Evolutionary conservation across 2,888 invertebrate genomes (phyloP).

Genomic region (Oasisia sp.): DNA sequence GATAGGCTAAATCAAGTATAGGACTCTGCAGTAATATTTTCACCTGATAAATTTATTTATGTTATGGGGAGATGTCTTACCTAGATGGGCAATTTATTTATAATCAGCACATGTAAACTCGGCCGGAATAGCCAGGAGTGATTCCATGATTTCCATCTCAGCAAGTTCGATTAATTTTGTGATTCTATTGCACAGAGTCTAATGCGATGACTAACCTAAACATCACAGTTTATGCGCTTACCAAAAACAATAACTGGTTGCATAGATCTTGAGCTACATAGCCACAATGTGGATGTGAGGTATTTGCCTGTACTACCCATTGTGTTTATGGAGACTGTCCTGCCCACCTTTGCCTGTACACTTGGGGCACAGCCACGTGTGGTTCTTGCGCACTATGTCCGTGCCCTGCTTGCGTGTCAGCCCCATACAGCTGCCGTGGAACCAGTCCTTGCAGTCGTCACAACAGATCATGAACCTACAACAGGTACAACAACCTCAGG

Average conservation of each 20-base stretch:
- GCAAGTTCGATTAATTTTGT: background rate
- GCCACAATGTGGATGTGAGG: background rate
- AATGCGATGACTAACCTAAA: background rate
- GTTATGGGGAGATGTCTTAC: too few species aligned
- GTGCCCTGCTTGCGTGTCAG: constrained; percentile 83
- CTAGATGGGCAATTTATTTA: too few species aligned
- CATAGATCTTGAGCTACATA: background rate
- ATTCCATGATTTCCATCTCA: background rate
- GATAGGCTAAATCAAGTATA: background rate
- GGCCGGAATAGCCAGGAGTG: background rate
- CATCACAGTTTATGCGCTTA: background rate
- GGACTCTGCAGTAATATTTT: background rate
- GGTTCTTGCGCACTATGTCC: constrained; percentile 78
- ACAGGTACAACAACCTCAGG: background rate
- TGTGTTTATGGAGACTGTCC: too few species aligned
- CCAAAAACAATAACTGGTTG: background rate
- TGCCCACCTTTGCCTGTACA: constrained; percentile 42
- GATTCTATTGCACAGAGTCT: background rate
- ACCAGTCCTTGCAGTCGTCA: constrained; percentile 96
- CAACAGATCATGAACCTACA: constrained; percentile 94
- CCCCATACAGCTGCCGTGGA: constrained; percentile 96
- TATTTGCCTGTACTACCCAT: background rate
- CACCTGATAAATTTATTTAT: background rate
- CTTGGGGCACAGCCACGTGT: constrained; percentile 58
- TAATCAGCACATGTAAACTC: background rate